Conservation (phyloP, 2,797 vertebrate species). For the Sebastes hopkinsi region DNA sequence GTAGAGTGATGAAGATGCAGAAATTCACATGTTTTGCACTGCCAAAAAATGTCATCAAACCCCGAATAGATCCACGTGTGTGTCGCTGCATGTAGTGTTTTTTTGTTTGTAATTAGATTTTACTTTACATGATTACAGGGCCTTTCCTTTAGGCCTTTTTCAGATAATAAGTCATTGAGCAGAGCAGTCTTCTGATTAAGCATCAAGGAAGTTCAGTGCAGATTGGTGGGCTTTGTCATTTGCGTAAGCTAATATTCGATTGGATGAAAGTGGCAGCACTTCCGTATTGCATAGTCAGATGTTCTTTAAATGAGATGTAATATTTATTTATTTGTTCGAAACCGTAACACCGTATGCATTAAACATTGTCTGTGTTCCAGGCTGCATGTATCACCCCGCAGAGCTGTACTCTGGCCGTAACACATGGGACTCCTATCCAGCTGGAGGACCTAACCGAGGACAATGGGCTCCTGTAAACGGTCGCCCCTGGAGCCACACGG, state of each 20-base stretch:
- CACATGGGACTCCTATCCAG: conserved; percentile 89
- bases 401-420: conserved; percentile 92
- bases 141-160: background rate
- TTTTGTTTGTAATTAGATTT: background rate
- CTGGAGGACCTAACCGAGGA: conserved; percentile 87
- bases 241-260: background rate
- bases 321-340: background rate
- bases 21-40: background rate
- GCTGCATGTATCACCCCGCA: conserved; percentile 96
- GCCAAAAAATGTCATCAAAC: background rate
- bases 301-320: background rate
- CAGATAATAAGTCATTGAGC: background rate
- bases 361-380: conserved; percentile 68
- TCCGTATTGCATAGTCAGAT: background rate
- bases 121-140: background rate
- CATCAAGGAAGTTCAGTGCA: background rate
- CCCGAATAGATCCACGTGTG: background rate
- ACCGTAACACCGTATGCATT: background rate
- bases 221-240: no score
- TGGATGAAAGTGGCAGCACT: background rate
- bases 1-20: background rate
- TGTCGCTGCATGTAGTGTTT: background rate
- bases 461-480: conserved; percentile 87
- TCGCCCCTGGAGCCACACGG: conserved; percentile 86
- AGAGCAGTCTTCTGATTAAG: background rate